phyloP scores from a whole-genome alignment of 2,113 vertebrate genomes.

The Limanda limanda region DNA sequence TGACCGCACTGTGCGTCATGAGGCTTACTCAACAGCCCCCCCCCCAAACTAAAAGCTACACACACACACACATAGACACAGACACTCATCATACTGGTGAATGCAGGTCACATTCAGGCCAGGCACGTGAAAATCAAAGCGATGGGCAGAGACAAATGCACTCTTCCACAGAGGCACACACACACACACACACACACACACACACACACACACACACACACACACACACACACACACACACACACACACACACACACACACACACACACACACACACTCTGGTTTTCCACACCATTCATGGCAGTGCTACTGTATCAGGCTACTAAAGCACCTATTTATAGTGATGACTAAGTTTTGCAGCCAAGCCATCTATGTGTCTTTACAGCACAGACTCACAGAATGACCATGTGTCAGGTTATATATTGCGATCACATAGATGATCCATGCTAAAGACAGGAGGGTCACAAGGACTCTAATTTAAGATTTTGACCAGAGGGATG shows the following conservation, averaged over 20 bases:
- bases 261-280: constrained; percentile 29
- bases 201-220: constrained; percentile 21
- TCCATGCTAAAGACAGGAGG: not conserved
- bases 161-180: constrained; percentile 16
- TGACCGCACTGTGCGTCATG: constrained; percentile 63
- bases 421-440: not conserved
- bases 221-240: constrained; percentile 30
- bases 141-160: constrained; percentile 42
- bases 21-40: constrained; percentile 51
- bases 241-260: not conserved
- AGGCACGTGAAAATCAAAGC: constrained; percentile 60
- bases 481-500: not conserved
- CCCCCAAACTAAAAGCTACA: constrained; percentile 14
- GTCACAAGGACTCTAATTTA: not conserved
- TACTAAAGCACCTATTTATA: constrained; percentile 63
- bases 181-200: constrained; percentile 9
- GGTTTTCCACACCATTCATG: constrained; percentile 74
- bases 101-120: constrained; percentile 45
- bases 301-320: constrained; percentile 56
- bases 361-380: constrained; percentile 58
- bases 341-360: constrained; percentile 48
- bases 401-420: constrained; percentile 6
- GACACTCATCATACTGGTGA: constrained; percentile 35
- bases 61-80: constrained; percentile 10
- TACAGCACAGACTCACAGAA: constrained; percentile 14